Conservation (phyloP, 2,797 vertebrate species). For the Falco biarmicus region DNA sequence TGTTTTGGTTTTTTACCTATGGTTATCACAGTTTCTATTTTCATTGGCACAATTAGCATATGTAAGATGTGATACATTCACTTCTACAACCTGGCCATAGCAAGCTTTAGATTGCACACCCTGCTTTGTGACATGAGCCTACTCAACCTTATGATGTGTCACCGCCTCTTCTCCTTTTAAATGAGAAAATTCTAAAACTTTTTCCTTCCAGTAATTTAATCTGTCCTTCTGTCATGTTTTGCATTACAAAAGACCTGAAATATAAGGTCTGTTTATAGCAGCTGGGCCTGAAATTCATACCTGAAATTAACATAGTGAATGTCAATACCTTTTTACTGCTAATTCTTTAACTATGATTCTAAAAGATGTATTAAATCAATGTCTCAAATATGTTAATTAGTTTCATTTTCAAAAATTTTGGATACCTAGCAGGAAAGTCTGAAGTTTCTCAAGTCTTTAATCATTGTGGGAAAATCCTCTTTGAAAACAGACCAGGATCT, state of each 20-base stretch:
- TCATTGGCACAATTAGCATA: not conserved
- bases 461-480: not conserved
- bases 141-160: not conserved
- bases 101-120: not conserved
- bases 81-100: not conserved
- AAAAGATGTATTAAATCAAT: not conserved
- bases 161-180: not conserved
- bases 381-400: not conserved
- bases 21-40: not conserved
- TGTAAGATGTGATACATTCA: not conserved
- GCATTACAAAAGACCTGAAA: not conserved
- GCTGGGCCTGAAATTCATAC: not conserved
- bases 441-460: not conserved
- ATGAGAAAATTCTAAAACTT: not conserved
- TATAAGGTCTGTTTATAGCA: not conserved
- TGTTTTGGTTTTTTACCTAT: not conserved
- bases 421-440: not conserved
- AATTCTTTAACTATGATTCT: not conserved
- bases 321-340: not conserved
- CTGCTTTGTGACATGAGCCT: not conserved
- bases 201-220: not conserved
- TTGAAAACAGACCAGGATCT: not conserved
- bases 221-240: not conserved
- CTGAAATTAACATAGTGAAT: not conserved
- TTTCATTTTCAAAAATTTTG: not conserved